These are phyloP conservation scores for Garra rufa DNA, from an alignment of 2,113 vertebrate species.

Conservation along the genomic window DNA sequence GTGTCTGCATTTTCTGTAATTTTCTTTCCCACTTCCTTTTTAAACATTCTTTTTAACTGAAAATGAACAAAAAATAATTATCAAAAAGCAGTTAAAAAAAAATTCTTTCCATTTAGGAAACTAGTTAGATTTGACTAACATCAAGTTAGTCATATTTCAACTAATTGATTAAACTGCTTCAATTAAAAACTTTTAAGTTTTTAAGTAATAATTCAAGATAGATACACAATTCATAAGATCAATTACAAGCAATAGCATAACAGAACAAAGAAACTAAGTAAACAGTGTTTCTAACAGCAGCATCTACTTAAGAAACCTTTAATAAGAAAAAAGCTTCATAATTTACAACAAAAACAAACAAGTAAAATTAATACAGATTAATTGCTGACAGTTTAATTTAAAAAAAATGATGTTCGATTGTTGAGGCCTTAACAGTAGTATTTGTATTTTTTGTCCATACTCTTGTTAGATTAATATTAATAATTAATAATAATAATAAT, in stretches of 20 bases:
- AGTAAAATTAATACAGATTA: no score
- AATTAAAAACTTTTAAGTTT: not conserved
- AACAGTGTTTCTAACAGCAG: not conserved
- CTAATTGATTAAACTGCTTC: not conserved
- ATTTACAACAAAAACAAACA: no score
- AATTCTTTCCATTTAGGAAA: not conserved
- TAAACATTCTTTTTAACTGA: conserved; percentile 88
- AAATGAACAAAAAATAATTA: not conserved
- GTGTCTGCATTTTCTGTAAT: conserved; percentile 79
- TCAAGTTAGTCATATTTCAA: not conserved
- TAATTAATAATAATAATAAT: no score
- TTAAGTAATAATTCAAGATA: not conserved
- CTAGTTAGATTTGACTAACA: not conserved
- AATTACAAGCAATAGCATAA: not conserved
- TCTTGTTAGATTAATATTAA: no score
- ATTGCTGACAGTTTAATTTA: not conserved
- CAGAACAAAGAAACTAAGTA: not conserved
- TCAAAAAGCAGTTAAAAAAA: not conserved
- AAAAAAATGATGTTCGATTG: not conserved
- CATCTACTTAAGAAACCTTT: not conserved
- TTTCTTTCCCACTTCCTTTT: conserved; percentile 91
- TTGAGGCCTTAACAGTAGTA: not conserved
- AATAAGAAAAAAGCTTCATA: no score
- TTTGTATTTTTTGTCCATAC: no score
- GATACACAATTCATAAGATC: not conserved